Conservation (phyloP, 2,888 invertebrate genomes). For the Leucoma salicis region DNA sequence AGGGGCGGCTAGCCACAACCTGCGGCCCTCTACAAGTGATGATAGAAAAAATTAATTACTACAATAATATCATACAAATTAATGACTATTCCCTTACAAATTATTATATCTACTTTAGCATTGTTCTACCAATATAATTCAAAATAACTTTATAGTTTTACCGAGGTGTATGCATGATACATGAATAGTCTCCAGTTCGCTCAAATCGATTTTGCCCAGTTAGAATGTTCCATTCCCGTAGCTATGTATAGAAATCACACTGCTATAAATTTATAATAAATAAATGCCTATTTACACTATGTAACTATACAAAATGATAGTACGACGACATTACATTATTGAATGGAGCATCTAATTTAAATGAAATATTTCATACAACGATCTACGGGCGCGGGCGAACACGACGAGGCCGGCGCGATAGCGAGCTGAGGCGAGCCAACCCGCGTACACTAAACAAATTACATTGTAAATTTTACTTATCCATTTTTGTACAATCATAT, state of each 20-base stretch:
- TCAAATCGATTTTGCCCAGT: constrained; percentile 65
- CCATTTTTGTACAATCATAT: constrained; percentile 77
- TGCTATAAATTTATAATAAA: constrained; percentile 81
- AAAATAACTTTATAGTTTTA: constrained; percentile 63
- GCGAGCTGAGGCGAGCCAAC: constrained; percentile 35
- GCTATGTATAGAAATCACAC: constrained; percentile 79
- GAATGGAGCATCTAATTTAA: constrained; percentile 76
- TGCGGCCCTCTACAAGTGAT: constrained; percentile 62
- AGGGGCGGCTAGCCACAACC: constrained; percentile 29
- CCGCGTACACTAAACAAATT: constrained; percentile 61
- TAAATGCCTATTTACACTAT: constrained; percentile 83
- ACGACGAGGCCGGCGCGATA: constrained; percentile 10
- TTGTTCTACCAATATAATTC: constrained; percentile 77
- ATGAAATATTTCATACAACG: constrained; percentile 70
- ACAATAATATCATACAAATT: constrained; percentile 83
- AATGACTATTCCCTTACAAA: constrained; percentile 82
- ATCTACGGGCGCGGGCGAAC: constrained; percentile 51
- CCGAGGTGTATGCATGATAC: constrained; percentile 68
- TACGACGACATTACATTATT: constrained; percentile 77
- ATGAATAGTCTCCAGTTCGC: constrained; percentile 64
- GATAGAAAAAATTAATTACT: constrained; percentile 79
- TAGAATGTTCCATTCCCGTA: constrained; percentile 72
- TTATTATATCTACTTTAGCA: constrained; percentile 80
- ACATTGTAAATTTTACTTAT: constrained; percentile 66
- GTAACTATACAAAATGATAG: constrained; percentile 82